Evolutionary conservation across 2,888 invertebrate species (phyloP).

Genomic region (Sesia bembeciformis): DNA sequence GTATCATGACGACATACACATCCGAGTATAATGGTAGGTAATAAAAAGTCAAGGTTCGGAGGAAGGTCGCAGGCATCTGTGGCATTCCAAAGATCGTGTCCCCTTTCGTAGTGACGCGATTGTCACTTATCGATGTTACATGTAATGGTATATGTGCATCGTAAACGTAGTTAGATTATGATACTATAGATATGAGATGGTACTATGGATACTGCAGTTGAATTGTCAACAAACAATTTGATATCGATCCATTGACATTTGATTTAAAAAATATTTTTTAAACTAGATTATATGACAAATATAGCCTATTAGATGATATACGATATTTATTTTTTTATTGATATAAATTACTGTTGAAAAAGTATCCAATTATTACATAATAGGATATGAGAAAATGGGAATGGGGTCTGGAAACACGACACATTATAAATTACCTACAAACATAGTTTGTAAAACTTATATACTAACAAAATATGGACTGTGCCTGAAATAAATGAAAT

Average conservation of each 20-base stretch:
- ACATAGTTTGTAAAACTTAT: too few relatives aligned
- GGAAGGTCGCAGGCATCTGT: constrained; percentile 1
- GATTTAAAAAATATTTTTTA: not conserved
- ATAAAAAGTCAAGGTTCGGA: not conserved
- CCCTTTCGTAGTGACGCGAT: not conserved
- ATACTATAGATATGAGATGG: too few relatives aligned
- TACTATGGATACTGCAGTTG: not conserved
- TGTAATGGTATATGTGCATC: not conserved
- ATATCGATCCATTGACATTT: not conserved
- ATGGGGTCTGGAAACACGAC: too few relatives aligned
- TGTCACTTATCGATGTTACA: not conserved
- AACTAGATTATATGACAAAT: not conserved
- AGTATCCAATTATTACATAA: too few relatives aligned
- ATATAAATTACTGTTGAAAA: too few relatives aligned
- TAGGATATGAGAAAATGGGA: too few relatives aligned
- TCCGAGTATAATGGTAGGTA: not conserved
- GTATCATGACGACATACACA: not conserved
- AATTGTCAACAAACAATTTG: not conserved
- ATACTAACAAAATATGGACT: too few relatives aligned
- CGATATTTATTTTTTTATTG: not conserved
- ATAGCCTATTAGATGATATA: not conserved
- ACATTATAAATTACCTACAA: too few relatives aligned
- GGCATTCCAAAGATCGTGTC: not conserved
- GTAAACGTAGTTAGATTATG: not conserved
- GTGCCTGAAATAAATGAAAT: too few relatives aligned